Evolutionary conservation across 1,140 invertebrate species (phyloP).

Genomic region (Bombus haemorrhoidalis): DNA sequence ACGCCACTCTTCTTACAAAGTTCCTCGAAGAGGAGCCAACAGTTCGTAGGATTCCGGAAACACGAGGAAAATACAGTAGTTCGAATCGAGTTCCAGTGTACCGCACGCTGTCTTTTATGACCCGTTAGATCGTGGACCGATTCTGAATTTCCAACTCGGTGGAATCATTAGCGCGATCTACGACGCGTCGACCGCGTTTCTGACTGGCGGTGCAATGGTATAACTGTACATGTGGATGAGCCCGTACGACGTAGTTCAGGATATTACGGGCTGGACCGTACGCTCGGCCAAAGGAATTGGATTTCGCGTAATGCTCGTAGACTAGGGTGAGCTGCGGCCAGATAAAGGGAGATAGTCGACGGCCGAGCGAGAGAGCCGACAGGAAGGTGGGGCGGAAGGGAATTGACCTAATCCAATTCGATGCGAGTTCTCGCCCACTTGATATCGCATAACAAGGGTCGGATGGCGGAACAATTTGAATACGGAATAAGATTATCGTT

Average conservation of each 20-base stretch:
- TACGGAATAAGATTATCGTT: slow-evolving; percentile 69
- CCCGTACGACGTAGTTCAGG: slow-evolving; percentile 43
- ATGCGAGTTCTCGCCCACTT: slow-evolving; percentile 70
- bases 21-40: not conserved
- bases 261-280: slow-evolving; percentile 64
- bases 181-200: slow-evolving; percentile 15
- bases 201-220: slow-evolving; percentile 13
- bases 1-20: not conserved
- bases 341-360: slow-evolving; percentile 52
- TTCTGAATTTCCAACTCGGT: slow-evolving; percentile 18
- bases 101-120: not conserved
- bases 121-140: not conserved
- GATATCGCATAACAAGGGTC: slow-evolving; percentile 70
- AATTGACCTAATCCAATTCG: slow-evolving; percentile 72
- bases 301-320: slow-evolving; percentile 66
- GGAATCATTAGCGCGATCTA: slow-evolving; percentile 46
- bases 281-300: slow-evolving; percentile 67
- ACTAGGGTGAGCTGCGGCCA: slow-evolving; percentile 22
- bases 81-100: not conserved
- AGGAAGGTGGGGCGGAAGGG: slow-evolving; percentile 56
- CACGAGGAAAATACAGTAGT: not conserved
- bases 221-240: slow-evolving; percentile 29
- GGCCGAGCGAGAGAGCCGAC: not conserved
- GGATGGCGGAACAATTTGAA: slow-evolving; percentile 68
- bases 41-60: not conserved